Percentiles rank a stretch among this genome's conserved stretches.
phyloP scores from a whole-genome alignment of 2,888 invertebrate genomes.

The Nudaria mundana region DNA sequence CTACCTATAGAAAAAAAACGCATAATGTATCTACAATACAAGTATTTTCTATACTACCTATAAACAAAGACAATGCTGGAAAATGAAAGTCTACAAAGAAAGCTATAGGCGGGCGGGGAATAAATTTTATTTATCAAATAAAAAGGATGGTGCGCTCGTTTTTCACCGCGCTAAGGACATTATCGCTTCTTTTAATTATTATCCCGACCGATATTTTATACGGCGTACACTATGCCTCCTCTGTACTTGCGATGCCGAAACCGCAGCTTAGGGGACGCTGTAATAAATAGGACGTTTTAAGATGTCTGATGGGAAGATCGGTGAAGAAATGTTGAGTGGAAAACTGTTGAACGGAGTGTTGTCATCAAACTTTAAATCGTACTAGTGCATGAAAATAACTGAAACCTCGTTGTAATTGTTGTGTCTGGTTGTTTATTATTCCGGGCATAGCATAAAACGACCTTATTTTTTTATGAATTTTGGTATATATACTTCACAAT shows the following conservation, averaged over 20 bases:
- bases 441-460: too few relatives aligned
- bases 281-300: conserved; percentile 7
- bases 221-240: conserved; percentile 45
- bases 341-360: too few relatives aligned
- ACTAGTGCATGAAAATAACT: too few relatives aligned
- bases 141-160: conserved; percentile 79
- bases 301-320: conserved; percentile 5
- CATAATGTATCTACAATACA: too few relatives aligned
- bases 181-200: conserved; percentile 81
- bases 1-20: too few relatives aligned
- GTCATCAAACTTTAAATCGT: too few relatives aligned
- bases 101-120: conserved; percentile 59
- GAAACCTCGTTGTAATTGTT: too few relatives aligned
- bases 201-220: conserved; percentile 76
- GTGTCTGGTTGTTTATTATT: too few relatives aligned
- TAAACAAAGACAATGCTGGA: conserved; percentile 43
- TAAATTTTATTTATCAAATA: conserved; percentile 82
- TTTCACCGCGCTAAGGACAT: conserved; percentile 76
- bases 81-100: conserved; percentile 60
- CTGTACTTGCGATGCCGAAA: conserved; percentile 33
- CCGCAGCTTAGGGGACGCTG: conserved; percentile 24
- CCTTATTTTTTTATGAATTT: too few relatives aligned
- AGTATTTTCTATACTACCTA: conserved; percentile 19
- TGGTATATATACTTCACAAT: too few relatives aligned
- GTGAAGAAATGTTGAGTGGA: not conserved